These are phyloP conservation scores for Chroicocephalus ridibundus DNA, from an alignment of 2,113 vertebrate genomes.

Conservation along the genomic window DNA sequence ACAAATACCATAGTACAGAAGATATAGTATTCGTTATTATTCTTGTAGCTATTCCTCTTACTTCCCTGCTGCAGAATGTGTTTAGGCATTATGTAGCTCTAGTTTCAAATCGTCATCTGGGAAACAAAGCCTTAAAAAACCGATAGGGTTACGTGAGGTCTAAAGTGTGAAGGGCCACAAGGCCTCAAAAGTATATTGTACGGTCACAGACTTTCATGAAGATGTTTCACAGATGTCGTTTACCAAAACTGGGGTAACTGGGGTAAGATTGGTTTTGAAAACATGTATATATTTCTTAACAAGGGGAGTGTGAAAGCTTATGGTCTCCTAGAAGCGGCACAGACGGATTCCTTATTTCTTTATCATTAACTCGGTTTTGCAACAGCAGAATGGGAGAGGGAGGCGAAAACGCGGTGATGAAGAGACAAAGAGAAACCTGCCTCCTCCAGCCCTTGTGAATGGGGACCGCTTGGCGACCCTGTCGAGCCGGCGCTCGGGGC, in stretches of 20 bases:
- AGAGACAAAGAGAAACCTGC: background rate
- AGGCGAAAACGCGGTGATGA: background rate
- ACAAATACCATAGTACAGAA: no score
- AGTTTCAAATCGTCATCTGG: rapidly evolving
- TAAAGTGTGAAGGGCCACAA: rapidly evolving
- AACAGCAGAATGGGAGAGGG: background rate
- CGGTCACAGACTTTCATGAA: rapidly evolving
- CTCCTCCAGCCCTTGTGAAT: rapidly evolving
- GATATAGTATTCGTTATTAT: rapidly evolving
- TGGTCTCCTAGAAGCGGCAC: rapidly evolving
- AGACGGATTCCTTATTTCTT: rapidly evolving
- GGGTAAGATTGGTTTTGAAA: background rate
- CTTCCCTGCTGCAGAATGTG: background rate
- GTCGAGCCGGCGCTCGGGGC: rapidly evolving
- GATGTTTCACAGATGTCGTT: background rate
- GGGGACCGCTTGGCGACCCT: background rate
- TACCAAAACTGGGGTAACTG: background rate
- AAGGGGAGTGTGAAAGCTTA: rapidly evolving
- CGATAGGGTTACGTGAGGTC: rapidly evolving
- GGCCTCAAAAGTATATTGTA: background rate
- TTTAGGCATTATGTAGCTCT: background rate
- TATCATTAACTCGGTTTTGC: background rate
- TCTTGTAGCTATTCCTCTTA: rapidly evolving
- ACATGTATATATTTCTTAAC: background rate
- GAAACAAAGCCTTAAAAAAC: background rate